These are phyloP conservation scores for Malurus cyaneus DNA, from an alignment of 2,113 vertebrate genomes.

Conservation along the genomic window DNA sequence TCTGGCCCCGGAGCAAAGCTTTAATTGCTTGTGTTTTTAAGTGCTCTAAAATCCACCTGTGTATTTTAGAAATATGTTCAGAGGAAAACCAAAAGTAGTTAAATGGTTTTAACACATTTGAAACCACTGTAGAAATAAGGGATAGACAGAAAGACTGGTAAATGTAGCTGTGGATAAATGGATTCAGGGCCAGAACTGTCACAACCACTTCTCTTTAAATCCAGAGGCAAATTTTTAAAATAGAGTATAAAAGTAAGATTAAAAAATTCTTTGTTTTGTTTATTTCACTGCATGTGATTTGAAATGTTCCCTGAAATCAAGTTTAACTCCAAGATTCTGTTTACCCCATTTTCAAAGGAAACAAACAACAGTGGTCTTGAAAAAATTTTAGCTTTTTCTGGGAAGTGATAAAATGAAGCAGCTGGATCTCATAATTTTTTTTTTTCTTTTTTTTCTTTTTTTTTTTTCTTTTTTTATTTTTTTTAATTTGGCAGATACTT, in stretches of 20 bases:
- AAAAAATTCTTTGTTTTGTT: neutral
- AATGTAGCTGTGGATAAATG: neutral
- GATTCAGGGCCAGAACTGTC: neutral
- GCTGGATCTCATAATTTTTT: rapidly evolving
- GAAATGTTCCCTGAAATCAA: neutral
- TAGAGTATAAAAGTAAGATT: neutral
- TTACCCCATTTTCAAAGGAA: neutral
- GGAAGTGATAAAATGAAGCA: neutral
- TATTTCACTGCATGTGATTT: neutral
- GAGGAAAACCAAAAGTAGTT: neutral
- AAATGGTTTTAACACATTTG: conserved; percentile 8
- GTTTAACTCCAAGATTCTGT: neutral
- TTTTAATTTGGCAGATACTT: neutral
- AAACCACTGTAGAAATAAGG: neutral
- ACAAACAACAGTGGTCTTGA: neutral
- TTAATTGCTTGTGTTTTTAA: conserved; percentile 28
- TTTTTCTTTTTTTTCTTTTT: neutral
- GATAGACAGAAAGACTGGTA: neutral
- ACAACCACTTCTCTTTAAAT: neutral
- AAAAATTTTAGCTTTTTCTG: neutral
- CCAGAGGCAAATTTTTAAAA: neutral
- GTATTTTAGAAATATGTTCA: neutral
- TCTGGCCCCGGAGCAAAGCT: neutral
- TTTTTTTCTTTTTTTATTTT: neutral
- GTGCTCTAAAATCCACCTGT: conserved; percentile 35